These are phyloP conservation scores for Drosophila barbarae DNA, from an alignment of 2,888 invertebrate genomes.

Conservation along the genomic window DNA sequence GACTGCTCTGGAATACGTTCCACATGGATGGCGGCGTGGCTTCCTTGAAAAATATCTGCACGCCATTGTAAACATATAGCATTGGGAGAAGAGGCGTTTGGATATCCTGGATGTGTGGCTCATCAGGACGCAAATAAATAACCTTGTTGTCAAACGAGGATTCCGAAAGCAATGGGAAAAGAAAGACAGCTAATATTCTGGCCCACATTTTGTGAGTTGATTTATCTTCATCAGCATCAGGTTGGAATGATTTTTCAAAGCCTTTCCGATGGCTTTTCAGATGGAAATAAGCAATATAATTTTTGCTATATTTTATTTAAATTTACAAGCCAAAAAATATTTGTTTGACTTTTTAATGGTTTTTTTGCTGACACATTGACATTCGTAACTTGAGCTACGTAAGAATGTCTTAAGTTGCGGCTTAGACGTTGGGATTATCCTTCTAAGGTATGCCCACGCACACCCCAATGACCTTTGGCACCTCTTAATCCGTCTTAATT, in stretches of 20 bases:
- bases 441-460: constrained; percentile 32
- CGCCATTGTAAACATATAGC: constrained; percentile 10
- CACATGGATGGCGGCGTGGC: not conserved
- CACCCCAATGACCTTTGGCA: constrained; percentile 26
- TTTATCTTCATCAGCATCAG: too few species aligned
- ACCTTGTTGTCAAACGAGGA: not conserved
- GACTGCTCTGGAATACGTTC: constrained; percentile 45
- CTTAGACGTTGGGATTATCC: constrained; percentile 50
- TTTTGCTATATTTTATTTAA: not conserved
- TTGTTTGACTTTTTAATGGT: not conserved
- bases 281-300: too few species aligned
- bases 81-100: constrained; percentile 16
- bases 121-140: constrained; percentile 15
- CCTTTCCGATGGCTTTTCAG: not conserved
- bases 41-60: constrained; percentile 46
- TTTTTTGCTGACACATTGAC: constrained; percentile 17
- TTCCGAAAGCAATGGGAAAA: not conserved
- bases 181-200: not conserved
- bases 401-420: constrained; percentile 57
- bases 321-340: not conserved
- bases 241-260: not conserved
- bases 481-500: constrained; percentile 59
- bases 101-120: constrained; percentile 4
- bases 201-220: not conserved
- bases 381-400: constrained; percentile 20